These are phyloP conservation scores for Pantherophis vulpinus DNA, from an alignment of 2,797 vertebrate species.

Conservation along the genomic window DNA sequence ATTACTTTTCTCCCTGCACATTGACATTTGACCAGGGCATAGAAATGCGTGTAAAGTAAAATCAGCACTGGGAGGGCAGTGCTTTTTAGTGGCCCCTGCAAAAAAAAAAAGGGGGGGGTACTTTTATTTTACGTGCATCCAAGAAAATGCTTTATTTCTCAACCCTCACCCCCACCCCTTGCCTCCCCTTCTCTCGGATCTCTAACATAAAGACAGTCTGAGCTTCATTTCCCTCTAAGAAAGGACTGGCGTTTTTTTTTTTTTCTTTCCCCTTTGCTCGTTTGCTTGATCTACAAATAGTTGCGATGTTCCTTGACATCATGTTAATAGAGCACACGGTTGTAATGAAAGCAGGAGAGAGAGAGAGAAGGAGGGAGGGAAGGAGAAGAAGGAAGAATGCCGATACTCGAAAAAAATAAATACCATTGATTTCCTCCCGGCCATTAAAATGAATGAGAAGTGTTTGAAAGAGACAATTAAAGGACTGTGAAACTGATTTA, in stretches of 20 bases:
- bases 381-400: constrained; percentile 23
- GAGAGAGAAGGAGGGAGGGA: background rate
- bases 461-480: constrained; percentile 35
- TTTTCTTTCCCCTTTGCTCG: constrained; percentile 18
- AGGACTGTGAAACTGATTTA: constrained; percentile 18
- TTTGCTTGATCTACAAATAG: constrained; percentile 62
- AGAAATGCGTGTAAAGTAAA: background rate
- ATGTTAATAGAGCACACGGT: constrained; percentile 56
- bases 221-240: constrained; percentile 39
- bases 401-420: constrained; percentile 60
- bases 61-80: background rate
- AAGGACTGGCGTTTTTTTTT: background rate
- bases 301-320: constrained; percentile 60
- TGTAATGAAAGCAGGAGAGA: constrained; percentile 37
- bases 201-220: constrained; percentile 14
- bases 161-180: background rate
- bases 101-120: background rate
- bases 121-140: constrained; percentile 25
- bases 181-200: background rate
- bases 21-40: background rate
- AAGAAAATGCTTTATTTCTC: background rate
- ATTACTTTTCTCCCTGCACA: fast-evolving
- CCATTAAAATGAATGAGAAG: constrained; percentile 40
- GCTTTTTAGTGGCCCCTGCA: background rate
- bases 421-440: constrained; percentile 50